These are phyloP conservation scores for Eupithecia pulchellata DNA, from an alignment of 2,888 invertebrate species.

Conservation along the genomic window DNA sequence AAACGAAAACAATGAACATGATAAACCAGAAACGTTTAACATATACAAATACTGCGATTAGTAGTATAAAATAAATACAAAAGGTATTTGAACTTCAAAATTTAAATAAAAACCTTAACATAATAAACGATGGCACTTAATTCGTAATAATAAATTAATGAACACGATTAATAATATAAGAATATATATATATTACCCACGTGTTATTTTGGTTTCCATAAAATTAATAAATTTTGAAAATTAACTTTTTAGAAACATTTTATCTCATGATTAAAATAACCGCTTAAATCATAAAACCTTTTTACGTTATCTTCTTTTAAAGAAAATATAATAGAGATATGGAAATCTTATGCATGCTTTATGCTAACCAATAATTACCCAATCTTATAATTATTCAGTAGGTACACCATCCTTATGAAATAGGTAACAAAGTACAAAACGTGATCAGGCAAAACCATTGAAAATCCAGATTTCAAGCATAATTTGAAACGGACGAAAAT, in stretches of 20 bases:
- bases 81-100: neutral
- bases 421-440: neutral
- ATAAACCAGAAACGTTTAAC: neutral
- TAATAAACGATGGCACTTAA: neutral
- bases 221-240: neutral
- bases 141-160: neutral
- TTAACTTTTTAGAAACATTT: neutral
- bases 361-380: neutral
- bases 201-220: neutral
- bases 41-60: neutral
- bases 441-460: neutral
- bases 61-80: neutral
- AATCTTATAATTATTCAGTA: neutral
- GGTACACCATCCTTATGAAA: neutral
- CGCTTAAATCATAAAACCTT: neutral
- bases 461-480: neutral
- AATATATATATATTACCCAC: neutral
- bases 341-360: neutral
- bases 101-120: neutral
- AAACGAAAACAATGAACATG: neutral
- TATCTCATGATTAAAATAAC: neutral
- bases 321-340: too few relatives aligned
- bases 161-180: neutral
- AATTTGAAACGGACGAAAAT: conserved; percentile 20
- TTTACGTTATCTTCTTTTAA: neutral